Evolutionary conservation across 2,888 invertebrate genomes (phyloP), one percentile per base, ranked within the genome.

Genomic region (Pyrrhosoma nymphula): DNA sequence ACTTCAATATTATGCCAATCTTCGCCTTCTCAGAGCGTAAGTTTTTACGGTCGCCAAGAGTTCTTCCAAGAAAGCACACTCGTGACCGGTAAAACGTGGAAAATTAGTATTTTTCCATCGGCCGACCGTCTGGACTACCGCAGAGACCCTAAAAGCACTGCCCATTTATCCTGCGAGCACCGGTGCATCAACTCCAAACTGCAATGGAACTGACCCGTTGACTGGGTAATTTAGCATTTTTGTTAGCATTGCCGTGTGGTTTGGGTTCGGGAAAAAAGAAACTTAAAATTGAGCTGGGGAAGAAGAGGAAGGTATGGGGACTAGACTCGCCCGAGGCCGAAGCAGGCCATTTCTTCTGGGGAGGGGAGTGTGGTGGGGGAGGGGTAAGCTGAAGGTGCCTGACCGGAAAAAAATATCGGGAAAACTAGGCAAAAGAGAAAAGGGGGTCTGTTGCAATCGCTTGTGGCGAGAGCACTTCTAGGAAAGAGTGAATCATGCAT

Each of bases 111-210:
- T 35, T 82, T 82, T 82, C 35, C 82, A 6, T 18, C 82, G 35
- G 1, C 30, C 35, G 35, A 14, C 82, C 82, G 82, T 82, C 82
- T 82, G 82, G 82, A 82, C 35, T 35, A 35, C 30, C 82, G 1
- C 82, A 35, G 82, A 14, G 26, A 10, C 82, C 82, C 16, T 35
- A 82, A 82, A 82, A 35, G 82, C 16, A 16, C 82, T 82, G 30
- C 30, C 35, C 82, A 82, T 82, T 82, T 35, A 82, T 35, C 69
- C 35, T 18, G 2, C 82, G 35, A 82, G 82, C 30, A 82, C 26
- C 35, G 82, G 82, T 82, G 82, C 82, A 82, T 82, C 82, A 82
- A 35, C 82, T 82, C 82, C 14, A 35, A 82, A 82, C 82, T 82
- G 82, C 82, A 82, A 14, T 82, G 82, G 30, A 82, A 82, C 82